Base-by-base conservation (phyloP, 2,113 vertebrate species). In the Dendrocopos noguchii region DNA sequence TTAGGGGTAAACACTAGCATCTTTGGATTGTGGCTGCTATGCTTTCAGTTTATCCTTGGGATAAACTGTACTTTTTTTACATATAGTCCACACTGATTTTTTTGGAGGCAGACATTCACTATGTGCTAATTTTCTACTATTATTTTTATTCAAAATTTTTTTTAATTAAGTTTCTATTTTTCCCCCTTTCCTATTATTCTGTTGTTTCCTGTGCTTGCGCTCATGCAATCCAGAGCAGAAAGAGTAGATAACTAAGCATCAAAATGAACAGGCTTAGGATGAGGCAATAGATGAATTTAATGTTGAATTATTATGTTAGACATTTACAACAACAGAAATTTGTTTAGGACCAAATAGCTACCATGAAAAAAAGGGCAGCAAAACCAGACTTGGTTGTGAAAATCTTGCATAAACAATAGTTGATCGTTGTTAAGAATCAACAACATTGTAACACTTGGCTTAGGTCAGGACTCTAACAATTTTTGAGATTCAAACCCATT, bases 121-220 rank as follows among this genome's bases (percentile, higher is more conserved):
- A 4, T 20, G 39, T 74, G 27, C 22, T 75, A 15, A 34, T 75
- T 78, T 78, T 74, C 31, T 72, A 27, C 9, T 64, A 24, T 7
- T 59, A 4, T 84, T 92, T 80, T 46, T 27, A 39, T 0, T 36
- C 72, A 13, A 39, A 13, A 39, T 39, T 57, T 15, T 88, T 39
- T 83, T 64, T 36, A 19, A 5, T 68, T 19, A 3, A 29, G 2
- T 31, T 84, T 65, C 5, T 50, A 52, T 34, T 15, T 33, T 27
- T 3, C 0, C 24, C 24, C 50, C 50, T 0, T 17, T 11, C 4
- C 24, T 50, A 1, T 55, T 55, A 1, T 55, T 80, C 20, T 34
- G 0, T 46, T 64, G 9, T 82, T 85, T 78, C n/a, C 70, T 1
- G 16, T 70, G 57, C 17, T 88, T 80, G 70, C 31, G 34, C 6